These are phyloP conservation scores for Myotis findleyi DNA, from an alignment of 2,797 vertebrate genomes.

Conservation along the genomic window DNA sequence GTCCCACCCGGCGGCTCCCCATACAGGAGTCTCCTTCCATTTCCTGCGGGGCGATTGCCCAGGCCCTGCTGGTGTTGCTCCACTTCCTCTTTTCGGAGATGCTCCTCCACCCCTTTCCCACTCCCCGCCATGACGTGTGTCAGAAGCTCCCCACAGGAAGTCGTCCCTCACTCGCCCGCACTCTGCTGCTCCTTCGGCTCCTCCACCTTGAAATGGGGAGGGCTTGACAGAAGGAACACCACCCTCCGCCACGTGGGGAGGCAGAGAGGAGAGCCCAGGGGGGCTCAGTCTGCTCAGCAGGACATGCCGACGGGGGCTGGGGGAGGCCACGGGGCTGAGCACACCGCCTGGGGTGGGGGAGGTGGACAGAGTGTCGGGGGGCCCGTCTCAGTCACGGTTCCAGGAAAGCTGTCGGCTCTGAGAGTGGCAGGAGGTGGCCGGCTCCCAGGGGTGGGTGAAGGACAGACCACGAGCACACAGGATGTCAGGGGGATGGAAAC, in stretches of 20 bases:
- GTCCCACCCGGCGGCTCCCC: neutral
- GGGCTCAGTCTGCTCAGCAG: no score
- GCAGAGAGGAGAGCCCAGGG: no score
- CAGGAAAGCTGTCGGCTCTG: neutral
- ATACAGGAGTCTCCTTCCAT: conserved; percentile 50
- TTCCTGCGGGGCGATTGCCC: conserved; percentile 63
- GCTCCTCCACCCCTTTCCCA: conserved; percentile 26
- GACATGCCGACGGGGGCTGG: neutral
- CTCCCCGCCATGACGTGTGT: neutral
- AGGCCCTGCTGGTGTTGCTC: conserved; percentile 47
- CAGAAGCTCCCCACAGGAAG: neutral
- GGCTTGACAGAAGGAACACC: neutral
- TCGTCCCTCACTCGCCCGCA: neutral
- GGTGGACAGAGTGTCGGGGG: neutral
- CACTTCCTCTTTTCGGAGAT: conserved; percentile 64
- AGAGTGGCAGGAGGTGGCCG: neutral
- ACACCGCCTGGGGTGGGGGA: neutral
- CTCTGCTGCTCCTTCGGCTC: neutral
- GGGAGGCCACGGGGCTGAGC: neutral
- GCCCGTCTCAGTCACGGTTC: neutral
- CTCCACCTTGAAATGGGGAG: neutral
- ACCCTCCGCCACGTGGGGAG: neutral
- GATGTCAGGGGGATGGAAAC: neutral
- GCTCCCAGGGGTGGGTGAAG: no score
- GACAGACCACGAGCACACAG: neutral